These are phyloP conservation scores for Phocides pigmalion DNA, from an alignment of 1,140 invertebrate species.

Conservation along the genomic window DNA sequence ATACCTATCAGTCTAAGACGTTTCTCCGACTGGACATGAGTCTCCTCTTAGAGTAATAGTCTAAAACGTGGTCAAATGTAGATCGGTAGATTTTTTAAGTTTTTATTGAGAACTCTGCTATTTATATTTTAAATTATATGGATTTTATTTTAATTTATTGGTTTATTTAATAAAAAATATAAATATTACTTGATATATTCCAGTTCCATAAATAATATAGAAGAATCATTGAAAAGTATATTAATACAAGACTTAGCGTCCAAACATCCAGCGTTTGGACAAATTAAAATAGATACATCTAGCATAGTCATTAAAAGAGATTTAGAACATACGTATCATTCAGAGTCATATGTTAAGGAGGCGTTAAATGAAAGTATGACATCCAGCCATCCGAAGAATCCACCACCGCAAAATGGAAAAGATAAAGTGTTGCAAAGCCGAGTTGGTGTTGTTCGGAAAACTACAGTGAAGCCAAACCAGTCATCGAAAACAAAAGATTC, in stretches of 20 bases:
- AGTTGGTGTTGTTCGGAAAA: slow-evolving; percentile 82
- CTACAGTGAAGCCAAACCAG: slow-evolving; percentile 76
- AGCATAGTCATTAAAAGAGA: slow-evolving; percentile 87
- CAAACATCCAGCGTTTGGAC: slow-evolving; percentile 86
- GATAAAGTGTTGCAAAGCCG: slow-evolving; percentile 76
- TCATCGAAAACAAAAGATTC: slow-evolving; percentile 66
- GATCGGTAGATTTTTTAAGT: no score
- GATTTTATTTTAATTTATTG: no score
- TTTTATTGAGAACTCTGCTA: no score
- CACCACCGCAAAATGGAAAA: slow-evolving; percentile 65
- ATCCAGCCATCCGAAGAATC: slow-evolving; percentile 55
- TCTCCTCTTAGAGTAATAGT: no score
- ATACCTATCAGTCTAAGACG: no score
- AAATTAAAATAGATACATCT: slow-evolving; percentile 87
- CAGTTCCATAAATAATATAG: slow-evolving; percentile 86
- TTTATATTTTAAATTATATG: no score
- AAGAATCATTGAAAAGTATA: slow-evolving; percentile 87
- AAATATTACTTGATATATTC: slow-evolving; percentile 52
- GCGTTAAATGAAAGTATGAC: slow-evolving; percentile 73
- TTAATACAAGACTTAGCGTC: slow-evolving; percentile 88
- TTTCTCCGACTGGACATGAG: no score
- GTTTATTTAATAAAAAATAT: neutral
- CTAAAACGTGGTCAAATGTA: no score
- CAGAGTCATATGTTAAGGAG: slow-evolving; percentile 75
- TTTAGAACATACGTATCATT: slow-evolving; percentile 79